Conservation (phyloP, 2,113 vertebrate species). For the Gambusia affinis region DNA sequence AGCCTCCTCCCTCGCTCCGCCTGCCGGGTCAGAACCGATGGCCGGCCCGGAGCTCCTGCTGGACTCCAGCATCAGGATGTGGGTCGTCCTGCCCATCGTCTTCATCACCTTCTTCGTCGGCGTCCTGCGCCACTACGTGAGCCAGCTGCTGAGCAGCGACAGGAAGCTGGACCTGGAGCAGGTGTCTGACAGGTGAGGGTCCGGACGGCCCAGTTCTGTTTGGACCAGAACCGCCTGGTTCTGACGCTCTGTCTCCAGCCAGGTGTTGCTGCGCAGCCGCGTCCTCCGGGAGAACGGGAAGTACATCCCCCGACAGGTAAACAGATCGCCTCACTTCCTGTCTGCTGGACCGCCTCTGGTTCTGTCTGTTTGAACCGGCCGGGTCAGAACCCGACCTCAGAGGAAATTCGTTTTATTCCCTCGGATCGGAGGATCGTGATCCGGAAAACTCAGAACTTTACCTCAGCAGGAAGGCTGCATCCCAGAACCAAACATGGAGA, state of each 20-base stretch:
- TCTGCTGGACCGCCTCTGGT: no score
- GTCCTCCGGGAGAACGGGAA: constrained; percentile 85
- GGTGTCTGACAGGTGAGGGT: constrained; percentile 54
- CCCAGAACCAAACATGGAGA: no score
- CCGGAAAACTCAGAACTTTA: no score
- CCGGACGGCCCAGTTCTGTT: no score
- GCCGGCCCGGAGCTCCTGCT: constrained; percentile 82
- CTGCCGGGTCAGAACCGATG: constrained; percentile 59
- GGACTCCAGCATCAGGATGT: constrained; percentile 85
- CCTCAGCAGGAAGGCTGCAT: no score
- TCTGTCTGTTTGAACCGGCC: no score
- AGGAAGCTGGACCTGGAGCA: constrained; percentile 81
- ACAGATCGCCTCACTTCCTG: not conserved
- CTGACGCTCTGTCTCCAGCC: constrained; percentile 64
- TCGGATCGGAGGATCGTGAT: no score
- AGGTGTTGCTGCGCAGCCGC: constrained; percentile 85
- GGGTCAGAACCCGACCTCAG: no score
- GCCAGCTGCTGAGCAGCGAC: constrained; percentile 81
- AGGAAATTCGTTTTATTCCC: no score
- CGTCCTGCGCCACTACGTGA: constrained; percentile 84
- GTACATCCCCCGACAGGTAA: constrained; percentile 84
- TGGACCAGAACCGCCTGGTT: no score
- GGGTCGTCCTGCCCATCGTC: constrained; percentile 86
- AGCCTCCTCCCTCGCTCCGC: not conserved
- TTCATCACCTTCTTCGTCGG: constrained; percentile 85